These are phyloP conservation scores for Agapornis roseicollis DNA, from an alignment of 2,113 vertebrate genomes.

Conservation along the genomic window DNA sequence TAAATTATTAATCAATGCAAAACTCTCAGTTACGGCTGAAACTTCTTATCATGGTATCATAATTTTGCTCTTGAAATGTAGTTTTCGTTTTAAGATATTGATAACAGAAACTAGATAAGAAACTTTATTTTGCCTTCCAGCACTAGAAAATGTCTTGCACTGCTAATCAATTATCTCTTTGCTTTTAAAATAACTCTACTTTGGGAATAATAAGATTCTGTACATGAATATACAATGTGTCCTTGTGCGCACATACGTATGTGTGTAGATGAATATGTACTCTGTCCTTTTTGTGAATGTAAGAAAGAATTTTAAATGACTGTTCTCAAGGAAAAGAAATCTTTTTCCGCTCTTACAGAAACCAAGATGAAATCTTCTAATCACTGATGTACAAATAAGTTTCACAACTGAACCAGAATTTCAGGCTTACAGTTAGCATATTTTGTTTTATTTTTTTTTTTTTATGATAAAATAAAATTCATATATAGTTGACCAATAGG, in stretches of 20 bases:
- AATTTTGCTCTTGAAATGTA: slow-evolving; percentile 39
- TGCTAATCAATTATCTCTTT: slow-evolving; percentile 62
- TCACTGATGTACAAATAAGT: background rate
- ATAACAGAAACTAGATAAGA: slow-evolving; percentile 57
- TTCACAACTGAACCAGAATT: background rate
- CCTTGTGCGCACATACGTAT: background rate
- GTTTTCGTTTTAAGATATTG: slow-evolving; percentile 54
- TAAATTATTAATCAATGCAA: slow-evolving; percentile 54
- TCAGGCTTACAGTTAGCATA: background rate
- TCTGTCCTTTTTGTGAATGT: background rate
- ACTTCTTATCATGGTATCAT: slow-evolving; percentile 57
- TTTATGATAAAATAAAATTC: background rate
- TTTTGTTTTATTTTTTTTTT: background rate
- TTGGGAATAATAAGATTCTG: background rate
- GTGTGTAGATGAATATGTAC: background rate
- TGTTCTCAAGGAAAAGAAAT: background rate
- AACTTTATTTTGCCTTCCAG: slow-evolving; percentile 59
- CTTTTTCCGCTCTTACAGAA: background rate
- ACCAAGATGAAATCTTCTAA: background rate
- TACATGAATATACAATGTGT: slow-evolving; percentile 10
- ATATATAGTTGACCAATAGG: background rate
- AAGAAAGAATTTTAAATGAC: background rate
- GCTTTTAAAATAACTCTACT: slow-evolving; percentile 29
- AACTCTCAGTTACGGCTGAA: slow-evolving; percentile 37
- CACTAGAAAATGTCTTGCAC: slow-evolving; percentile 27